Evolutionary conservation across 92 coral and sea anemone genomes (phyloP).

Genomic region (Zoanthus sociatus): DNA sequence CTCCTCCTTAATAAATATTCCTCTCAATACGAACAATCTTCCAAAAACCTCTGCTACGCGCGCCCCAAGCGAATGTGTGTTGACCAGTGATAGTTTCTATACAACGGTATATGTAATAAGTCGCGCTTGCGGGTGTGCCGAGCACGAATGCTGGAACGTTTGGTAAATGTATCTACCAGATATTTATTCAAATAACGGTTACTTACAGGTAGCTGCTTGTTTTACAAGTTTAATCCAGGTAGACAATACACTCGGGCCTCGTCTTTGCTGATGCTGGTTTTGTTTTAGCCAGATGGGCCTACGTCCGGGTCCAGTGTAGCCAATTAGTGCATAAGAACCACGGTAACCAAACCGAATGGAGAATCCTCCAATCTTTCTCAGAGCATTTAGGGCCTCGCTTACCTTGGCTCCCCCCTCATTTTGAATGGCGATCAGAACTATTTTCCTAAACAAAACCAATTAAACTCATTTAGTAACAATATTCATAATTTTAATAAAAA

Average conservation of each 20-base stretch:
- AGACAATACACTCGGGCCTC: conserved; percentile 54
- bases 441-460: background rate
- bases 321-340: conserved; percentile 72
- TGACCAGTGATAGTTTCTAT: too few relatives aligned
- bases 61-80: too few relatives aligned
- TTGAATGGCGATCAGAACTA: conserved; percentile 63
- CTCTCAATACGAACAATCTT: too few relatives aligned
- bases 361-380: conserved; percentile 62
- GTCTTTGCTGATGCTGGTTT: conserved; percentile 20
- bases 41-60: too few relatives aligned
- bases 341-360: conserved; percentile 59
- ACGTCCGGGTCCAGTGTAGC: conserved; percentile 69
- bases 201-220: conserved; percentile 1
- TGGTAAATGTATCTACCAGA: background rate
- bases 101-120: too few relatives aligned
- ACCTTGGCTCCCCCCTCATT: conserved; percentile 47
- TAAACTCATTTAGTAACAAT: too few relatives aligned
- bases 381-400: conserved; percentile 48
- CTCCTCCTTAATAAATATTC: too few relatives aligned
- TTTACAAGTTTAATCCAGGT: conserved; percentile 6
- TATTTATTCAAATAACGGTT: background rate
- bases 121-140: too few relatives aligned
- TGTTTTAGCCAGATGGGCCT: conserved; percentile 75
- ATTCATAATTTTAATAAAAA: too few relatives aligned
- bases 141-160: background rate